These are phyloP conservation scores for Epinephelus awoara DNA, from an alignment of 2,797 vertebrate species.

Conservation along the genomic window DNA sequence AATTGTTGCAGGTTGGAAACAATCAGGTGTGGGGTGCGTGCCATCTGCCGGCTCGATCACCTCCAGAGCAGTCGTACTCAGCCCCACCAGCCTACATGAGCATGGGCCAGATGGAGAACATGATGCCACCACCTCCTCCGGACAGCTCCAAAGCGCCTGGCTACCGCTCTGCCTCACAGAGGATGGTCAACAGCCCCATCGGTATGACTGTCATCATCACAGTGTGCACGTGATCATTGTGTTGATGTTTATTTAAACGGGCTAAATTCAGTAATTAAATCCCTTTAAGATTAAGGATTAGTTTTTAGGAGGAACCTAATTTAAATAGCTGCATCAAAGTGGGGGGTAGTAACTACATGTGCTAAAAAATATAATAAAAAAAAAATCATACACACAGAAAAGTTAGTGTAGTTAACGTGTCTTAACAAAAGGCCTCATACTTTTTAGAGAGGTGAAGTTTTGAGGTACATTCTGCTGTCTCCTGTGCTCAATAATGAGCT, in stretches of 20 bases:
- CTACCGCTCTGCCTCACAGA: constrained; percentile 93
- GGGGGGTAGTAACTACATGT: no score
- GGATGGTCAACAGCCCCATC: constrained; percentile 95
- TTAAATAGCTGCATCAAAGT: neutral
- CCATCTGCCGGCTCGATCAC: constrained; percentile 91
- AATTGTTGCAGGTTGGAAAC: constrained; percentile 89
- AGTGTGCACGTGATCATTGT: neutral
- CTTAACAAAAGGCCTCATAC: neutral
- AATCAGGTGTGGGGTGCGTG: constrained; percentile 97
- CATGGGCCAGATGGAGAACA: constrained; percentile 94
- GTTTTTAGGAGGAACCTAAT: neutral
- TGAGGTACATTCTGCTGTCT: neutral
- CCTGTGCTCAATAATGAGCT: neutral
- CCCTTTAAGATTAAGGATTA: neutral
- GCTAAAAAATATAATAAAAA: no score
- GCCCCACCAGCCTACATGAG: constrained; percentile 92
- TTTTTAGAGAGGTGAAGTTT: neutral
- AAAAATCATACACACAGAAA: neutral
- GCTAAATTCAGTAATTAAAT: neutral
- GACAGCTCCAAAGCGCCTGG: constrained; percentile 98
- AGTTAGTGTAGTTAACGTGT: neutral
- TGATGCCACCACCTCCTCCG: constrained; percentile 87
- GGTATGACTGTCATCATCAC: constrained; percentile 79
- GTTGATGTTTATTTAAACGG: neutral
- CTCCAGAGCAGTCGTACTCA: constrained; percentile 92